These are phyloP conservation scores for Atlantisia rogersi DNA, from an alignment of 2,113 vertebrate species.

Conservation along the genomic window DNA sequence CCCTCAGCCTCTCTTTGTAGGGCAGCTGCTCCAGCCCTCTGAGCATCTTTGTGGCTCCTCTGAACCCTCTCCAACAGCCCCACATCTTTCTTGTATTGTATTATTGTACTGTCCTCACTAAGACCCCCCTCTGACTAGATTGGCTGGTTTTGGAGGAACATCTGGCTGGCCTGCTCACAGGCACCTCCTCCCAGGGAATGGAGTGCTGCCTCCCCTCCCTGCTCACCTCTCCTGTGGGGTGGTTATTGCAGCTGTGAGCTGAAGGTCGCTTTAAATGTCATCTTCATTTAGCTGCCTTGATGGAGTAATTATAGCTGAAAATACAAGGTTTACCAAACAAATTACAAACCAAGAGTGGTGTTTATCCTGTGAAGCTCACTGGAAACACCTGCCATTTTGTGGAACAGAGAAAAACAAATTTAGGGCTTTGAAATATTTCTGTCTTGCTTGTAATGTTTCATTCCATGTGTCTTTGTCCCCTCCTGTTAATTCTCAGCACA, in stretches of 20 bases:
- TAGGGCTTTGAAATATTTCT: not conserved
- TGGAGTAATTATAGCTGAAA: conserved; percentile 32
- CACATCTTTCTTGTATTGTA: too few species aligned
- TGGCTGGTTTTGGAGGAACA: not conserved
- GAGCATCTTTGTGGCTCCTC: too few species aligned
- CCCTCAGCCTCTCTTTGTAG: too few species aligned
- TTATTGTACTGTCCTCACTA: not conserved
- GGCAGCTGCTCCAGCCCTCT: too few species aligned
- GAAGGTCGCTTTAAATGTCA: conserved; percentile 23
- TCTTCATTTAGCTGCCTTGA: not conserved
- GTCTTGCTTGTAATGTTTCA: not conserved
- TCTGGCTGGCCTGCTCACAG: not conserved
- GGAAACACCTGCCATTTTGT: not conserved
- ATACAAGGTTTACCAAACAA: not conserved
- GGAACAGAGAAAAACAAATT: not conserved
- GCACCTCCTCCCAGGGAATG: rapidly evolving
- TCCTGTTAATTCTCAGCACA: not conserved
- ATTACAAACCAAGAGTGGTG: not conserved
- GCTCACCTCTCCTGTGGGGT: not conserved
- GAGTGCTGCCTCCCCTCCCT: not conserved
- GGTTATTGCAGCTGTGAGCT: conserved; percentile 3
- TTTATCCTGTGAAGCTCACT: not conserved
- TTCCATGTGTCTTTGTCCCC: not conserved
- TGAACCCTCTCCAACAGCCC: too few species aligned
- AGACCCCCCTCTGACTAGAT: rapidly evolving